phyloP scores from a whole-genome alignment of 2,113 vertebrate species.

The Uria lomvia region DNA sequence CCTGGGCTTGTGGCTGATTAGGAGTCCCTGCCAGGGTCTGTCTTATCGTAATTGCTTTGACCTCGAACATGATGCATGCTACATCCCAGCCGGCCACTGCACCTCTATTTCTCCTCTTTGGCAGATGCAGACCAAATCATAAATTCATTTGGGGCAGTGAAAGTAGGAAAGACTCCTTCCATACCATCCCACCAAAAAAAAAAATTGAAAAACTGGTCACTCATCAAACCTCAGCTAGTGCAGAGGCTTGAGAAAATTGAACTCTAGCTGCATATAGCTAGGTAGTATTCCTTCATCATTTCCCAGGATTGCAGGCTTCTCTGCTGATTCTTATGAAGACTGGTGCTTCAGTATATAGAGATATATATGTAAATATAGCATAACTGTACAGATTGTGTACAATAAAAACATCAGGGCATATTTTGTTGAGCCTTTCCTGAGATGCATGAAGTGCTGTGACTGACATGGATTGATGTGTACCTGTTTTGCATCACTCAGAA shows the following conservation, averaged over 20 bases:
- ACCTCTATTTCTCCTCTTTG: background rate
- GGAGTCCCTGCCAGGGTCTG: background rate
- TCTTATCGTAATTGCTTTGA: background rate
- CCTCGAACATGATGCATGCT: background rate
- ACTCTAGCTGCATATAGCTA: background rate
- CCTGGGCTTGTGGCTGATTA: background rate
- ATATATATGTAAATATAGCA: background rate
- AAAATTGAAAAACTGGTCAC: background rate
- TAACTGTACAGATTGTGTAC: background rate
- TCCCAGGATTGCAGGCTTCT: background rate
- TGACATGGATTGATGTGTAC: background rate
- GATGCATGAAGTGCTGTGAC: background rate
- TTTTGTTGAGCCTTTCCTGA: background rate
- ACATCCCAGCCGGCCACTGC: background rate
- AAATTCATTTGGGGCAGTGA: background rate
- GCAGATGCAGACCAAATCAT: background rate
- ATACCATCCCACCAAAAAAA: background rate
- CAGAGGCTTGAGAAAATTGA: background rate
- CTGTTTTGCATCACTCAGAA: background rate
- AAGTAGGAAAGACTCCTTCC: background rate
- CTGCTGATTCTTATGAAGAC: background rate
- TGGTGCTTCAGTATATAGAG: background rate
- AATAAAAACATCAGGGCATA: background rate
- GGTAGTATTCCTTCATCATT: background rate
- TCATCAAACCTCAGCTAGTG: background rate